Evolutionary conservation across 2,797 vertebrate species (phyloP), one percentile per base, ranked within the genome.

Genomic region (Manis pentadactyla): DNA sequence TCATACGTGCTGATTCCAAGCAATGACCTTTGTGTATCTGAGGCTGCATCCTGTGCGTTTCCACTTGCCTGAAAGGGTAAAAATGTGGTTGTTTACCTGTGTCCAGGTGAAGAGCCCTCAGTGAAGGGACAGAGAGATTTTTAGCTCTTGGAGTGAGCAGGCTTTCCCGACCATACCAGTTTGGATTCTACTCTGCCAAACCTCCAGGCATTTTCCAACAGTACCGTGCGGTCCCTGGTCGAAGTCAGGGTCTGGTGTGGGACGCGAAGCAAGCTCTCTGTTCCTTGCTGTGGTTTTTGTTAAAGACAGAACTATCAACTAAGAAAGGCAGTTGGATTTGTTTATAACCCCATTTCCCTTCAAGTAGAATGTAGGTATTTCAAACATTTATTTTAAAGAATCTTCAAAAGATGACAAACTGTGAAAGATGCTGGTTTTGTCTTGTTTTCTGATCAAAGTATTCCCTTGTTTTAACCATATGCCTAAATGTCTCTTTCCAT

Each of bases 371-470:
- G 19, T 37, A 55, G 29, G 42, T 81, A 27, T n/a, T 74, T 75
- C 3, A 74, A 92, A 96, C n/a, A 64, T 21, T 94, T 81, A n/a
- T 61, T 79, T 92, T 91, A 61, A 85, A 87, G 37, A 86, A 25
- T 71, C 39, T 57, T 15, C 46, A 78, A 74, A 93, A 68, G 66
- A 90, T 64, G 90, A 46, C 3, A 34, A 77, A n/a, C 21, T 68
- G 9, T 19, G n/a, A 61, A 64, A 42, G 66, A 34, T n/a, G 49
- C 4, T 71, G 15, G 10, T 18, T 29, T 71, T 7, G 46, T 46
- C 46, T 53, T 83, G 55, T 79, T 37, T 59, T 92, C 51, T 57
- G 7, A 79, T 78, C 27, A 14, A 87, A 63, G 23, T 49, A 78
- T 51, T 87, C 19, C 25, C 37, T 92, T 42, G 19, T 74, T 90